Percentiles rank a stretch among this genome's conserved stretches.
These are phyloP conservation scores for Nyctereutes procyonoides DNA, from an alignment of 2,113 vertebrate species.

Conservation along the genomic window DNA sequence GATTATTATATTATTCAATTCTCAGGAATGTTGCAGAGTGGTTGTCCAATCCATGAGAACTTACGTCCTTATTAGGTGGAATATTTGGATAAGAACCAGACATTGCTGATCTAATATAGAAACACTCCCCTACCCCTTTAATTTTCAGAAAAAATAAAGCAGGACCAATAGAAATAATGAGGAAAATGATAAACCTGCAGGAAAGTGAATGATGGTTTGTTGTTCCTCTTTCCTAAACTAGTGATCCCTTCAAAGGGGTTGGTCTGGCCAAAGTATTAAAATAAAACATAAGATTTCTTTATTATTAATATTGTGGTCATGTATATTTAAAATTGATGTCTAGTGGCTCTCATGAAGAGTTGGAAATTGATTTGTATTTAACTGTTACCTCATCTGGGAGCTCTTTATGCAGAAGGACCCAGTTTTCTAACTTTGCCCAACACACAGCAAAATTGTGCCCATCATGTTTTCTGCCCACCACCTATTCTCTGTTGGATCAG, in stretches of 20 bases:
- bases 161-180: constrained; percentile 82
- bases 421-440: constrained; percentile 54
- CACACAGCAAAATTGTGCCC: constrained; percentile 49
- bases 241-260: constrained; percentile 70
- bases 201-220: constrained; percentile 85
- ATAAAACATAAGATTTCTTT: constrained; percentile 80
- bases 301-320: constrained; percentile 77
- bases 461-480: constrained; percentile 53
- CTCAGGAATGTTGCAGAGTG: constrained; percentile 91
- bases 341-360: constrained; percentile 71
- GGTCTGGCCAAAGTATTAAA: constrained; percentile 80
- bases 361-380: constrained; percentile 75
- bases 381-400: constrained; percentile 70
- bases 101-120: constrained; percentile 84
- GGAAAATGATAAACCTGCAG: constrained; percentile 80
- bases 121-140: constrained; percentile 76
- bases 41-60: constrained; percentile 88
- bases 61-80: constrained; percentile 86
- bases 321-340: constrained; percentile 74
- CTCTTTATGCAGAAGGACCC: constrained; percentile 67
- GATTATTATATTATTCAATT: constrained; percentile 92
- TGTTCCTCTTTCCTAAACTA: constrained; percentile 83
- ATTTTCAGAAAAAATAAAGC: constrained; percentile 82
- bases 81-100: constrained; percentile 88
- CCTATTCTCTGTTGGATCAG: constrained; percentile 73